phyloP scores from a whole-genome alignment of 2,113 vertebrate genomes.

The Apus apus region DNA sequence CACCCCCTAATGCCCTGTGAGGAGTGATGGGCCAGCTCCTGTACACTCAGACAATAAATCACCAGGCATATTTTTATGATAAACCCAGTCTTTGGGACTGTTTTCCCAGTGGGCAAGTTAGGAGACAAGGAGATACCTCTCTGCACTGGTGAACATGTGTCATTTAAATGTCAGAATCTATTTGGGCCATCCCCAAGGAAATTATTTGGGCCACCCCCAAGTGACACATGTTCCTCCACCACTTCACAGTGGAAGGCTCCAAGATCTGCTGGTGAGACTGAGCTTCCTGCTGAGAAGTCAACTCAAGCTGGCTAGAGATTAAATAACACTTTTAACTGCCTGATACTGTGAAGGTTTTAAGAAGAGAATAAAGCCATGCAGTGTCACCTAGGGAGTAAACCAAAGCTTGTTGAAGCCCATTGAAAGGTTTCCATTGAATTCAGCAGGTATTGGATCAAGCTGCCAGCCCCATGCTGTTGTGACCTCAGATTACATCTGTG shows the following conservation, averaged over 20 bases:
- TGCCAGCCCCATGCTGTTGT: slow-evolving; percentile 27
- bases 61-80: neutral
- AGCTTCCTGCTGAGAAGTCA: slow-evolving; percentile 14
- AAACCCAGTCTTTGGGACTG: rapidly evolving
- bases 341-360: slow-evolving; percentile 30
- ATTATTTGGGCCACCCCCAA: neutral
- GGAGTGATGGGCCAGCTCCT: neutral
- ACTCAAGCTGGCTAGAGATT: slow-evolving; percentile 37
- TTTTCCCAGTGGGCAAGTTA: neutral
- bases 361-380: neutral
- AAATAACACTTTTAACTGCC: slow-evolving; percentile 39
- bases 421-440: slow-evolving; percentile 41
- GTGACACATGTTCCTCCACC: neutral
- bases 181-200: neutral
- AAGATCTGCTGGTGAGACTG: neutral
- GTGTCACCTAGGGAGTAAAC: slow-evolving; percentile 38
- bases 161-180: neutral
- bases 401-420: neutral
- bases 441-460: slow-evolving; percentile 21
- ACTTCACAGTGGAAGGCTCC: neutral
- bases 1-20: neutral
- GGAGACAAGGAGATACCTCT: neutral
- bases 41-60: neutral
- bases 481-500: slow-evolving; percentile 34
- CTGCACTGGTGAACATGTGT: neutral